phyloP scores from a whole-genome alignment of 2,888 invertebrate species.

The Fragum sueziense region DNA sequence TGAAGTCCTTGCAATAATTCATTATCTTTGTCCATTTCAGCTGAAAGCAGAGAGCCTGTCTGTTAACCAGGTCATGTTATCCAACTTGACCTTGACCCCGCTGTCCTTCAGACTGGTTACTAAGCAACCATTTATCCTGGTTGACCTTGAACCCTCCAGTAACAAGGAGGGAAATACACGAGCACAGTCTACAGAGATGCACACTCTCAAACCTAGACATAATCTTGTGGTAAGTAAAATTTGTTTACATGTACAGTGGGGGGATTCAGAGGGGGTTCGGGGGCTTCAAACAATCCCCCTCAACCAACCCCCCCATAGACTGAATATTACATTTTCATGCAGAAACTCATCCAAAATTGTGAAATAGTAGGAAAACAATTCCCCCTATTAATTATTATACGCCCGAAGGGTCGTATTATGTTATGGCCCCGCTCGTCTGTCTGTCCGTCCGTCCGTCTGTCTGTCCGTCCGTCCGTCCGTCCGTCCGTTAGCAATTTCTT shows the following conservation, averaged over 20 bases:
- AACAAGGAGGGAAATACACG: conserved; percentile 56
- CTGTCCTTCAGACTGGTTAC: conserved; percentile 75
- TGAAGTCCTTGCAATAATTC: neutral
- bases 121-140: conserved; percentile 74
- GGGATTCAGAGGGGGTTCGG: too few species aligned
- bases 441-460: too few species aligned
- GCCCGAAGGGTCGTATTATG: too few species aligned
- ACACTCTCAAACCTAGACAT: conserved; percentile 75
- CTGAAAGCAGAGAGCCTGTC: conserved; percentile 67
- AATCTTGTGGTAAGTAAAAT: conserved; percentile 70
- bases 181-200: conserved; percentile 68
- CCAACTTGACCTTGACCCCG: conserved; percentile 78
- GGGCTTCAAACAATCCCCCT: too few species aligned
- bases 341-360: too few species aligned
- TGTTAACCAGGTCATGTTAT: conserved; percentile 71
- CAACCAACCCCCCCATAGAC: too few species aligned
- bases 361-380: too few species aligned
- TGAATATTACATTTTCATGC: too few species aligned
- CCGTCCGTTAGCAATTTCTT: too few species aligned
- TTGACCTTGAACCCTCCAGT: conserved; percentile 71
- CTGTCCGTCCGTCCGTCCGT: too few species aligned
- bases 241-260: neutral
- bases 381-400: too few species aligned
- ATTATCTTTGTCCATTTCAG: conserved; percentile 56
- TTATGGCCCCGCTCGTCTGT: too few species aligned